Base-by-base conservation (phyloP, 1,140 invertebrate species). In the Cydia strobilella region DNA sequence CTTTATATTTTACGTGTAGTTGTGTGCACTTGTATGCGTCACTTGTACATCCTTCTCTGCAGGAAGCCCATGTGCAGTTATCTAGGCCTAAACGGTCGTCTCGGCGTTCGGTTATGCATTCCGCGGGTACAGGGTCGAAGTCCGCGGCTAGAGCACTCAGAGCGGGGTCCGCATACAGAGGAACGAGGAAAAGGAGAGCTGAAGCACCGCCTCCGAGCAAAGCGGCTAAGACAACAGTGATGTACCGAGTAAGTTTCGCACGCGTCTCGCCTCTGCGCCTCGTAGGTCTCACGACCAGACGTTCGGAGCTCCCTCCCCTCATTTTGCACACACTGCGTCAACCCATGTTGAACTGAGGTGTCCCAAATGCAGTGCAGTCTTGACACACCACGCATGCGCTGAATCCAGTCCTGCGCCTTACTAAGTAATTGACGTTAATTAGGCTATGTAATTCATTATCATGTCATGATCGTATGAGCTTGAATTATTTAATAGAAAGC, bases 121-220 rank as follows among this genome's bases (percentile, higher is more conserved):
- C 94, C 6, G 96, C 96, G 7, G 97, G 97, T 72, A 95, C 92
- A 1, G 96, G 95, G 54, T 96, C 95, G 88, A 98, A 98, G 89
- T 98, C 96, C 62, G 97, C 96, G 3, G 96, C 96, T 72, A 98
- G 91, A 4, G 97, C 97, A 81, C 97, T 97, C 77, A 98, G 95
- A n/a, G 97, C 97, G 31, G 97, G 97, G 90, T 98, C 96, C 54
- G 97, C 96, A 91, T 98, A 97, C n/a, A 98, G 94, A 62, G 97
- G 97, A 62, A 98, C 96, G 62, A 98, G 94, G 92, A 98, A 98
- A 45, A 98, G 94, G 35, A 98, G 94, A 2, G 96, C 96, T 31
- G 97, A 96, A 51, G 96, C 96, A 48, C 96, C 96, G 69, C 96
- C 96, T 78, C 97, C 96, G 54, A 97, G 95, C 72, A 96, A 94